A percentile compares a stretch with the other conserved stretches of the same genome.
phyloP scores from a whole-genome alignment of 2,888 invertebrate genomes.

The Idaea biselata region DNA sequence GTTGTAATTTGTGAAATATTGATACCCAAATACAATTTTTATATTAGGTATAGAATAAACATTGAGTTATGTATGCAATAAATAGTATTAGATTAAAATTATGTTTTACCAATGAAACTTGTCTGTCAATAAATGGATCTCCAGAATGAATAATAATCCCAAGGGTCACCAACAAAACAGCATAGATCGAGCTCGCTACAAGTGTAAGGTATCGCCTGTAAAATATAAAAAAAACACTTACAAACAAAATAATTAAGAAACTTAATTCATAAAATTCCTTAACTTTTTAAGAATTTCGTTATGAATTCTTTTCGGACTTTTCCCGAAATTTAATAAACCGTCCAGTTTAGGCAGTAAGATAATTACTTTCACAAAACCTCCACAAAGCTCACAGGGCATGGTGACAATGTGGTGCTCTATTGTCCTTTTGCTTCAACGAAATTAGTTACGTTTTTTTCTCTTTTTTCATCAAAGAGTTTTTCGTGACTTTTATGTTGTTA shows the following conservation, averaged over 20 bases:
- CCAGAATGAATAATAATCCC: constrained; percentile 83
- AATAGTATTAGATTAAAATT: constrained; percentile 7
- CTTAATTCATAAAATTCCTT: constrained; percentile 6
- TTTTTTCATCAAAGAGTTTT: background rate
- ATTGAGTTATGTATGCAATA: too few species aligned
- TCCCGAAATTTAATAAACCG: background rate
- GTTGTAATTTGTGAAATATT: too few species aligned
- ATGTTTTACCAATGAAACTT: constrained; percentile 77
- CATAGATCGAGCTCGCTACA: constrained; percentile 84
- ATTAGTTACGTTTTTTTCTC: background rate
- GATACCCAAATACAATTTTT: too few species aligned
- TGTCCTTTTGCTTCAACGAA: background rate
- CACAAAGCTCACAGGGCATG: background rate
- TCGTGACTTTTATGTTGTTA: background rate
- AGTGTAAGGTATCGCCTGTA: constrained; percentile 81
- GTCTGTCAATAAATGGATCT: constrained; percentile 75
- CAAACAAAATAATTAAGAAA: constrained; percentile 13
- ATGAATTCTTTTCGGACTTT: background rate
- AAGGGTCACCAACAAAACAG: constrained; percentile 83
- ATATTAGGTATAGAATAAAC: too few species aligned
- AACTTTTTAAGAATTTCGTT: background rate
- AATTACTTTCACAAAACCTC: background rate
- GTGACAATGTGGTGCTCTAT: background rate
- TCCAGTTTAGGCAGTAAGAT: constrained; percentile 1
- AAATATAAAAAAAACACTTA: constrained; percentile 14